Percentiles rank a stretch among this genome's conserved stretches.
Evolutionary conservation across 92 coral and sea anemone genomes (phyloP).

Genomic region (Siderastrea siderea): DNA sequence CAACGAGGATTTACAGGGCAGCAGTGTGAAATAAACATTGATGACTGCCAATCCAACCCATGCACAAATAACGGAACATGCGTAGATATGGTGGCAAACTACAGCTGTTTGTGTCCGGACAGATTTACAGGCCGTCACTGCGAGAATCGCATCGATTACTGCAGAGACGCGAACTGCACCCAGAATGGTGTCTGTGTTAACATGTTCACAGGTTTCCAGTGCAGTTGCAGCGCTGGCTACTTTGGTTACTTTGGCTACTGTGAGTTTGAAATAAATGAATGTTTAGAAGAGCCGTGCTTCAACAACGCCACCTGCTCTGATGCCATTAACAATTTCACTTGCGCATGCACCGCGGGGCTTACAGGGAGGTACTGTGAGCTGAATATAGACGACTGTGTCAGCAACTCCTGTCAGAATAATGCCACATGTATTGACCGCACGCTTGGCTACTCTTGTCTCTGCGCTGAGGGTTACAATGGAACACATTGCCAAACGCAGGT

Average conservation of each 20-base stretch:
- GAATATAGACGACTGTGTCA: constrained; percentile 70
- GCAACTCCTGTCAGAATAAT: constrained; percentile 70
- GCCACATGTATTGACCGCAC: constrained; percentile 74
- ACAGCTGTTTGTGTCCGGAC: constrained; percentile 45
- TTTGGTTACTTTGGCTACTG: constrained; percentile 76
- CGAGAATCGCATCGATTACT: constrained; percentile 54
- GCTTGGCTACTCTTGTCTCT: constrained; percentile 59
- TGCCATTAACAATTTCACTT: constrained; percentile 36
- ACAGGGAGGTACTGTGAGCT: constrained; percentile 62
- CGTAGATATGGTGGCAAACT: constrained; percentile 45
- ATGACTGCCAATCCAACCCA: constrained; percentile 12
- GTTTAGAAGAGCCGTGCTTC: constrained; percentile 62
- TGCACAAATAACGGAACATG: constrained; percentile 51
- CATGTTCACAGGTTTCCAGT: constrained; percentile 44
- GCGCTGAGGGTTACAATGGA: constrained; percentile 75
- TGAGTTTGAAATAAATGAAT: constrained; percentile 51
- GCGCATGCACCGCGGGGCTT: constrained; percentile 65
- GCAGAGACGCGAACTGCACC: constrained; percentile 63
- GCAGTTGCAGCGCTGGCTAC: constrained; percentile 62
- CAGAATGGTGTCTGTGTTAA: constrained; percentile 53
- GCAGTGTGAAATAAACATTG: constrained; percentile 18
- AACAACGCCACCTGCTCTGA: constrained; percentile 74
- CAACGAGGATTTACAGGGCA: constrained; percentile 43
- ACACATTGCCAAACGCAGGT: constrained; percentile 68
- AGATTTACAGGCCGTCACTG: constrained; percentile 65